A percentile compares a stretch with the other conserved stretches of the same genome.
These are phyloP conservation scores for Tanypteryx hageni DNA, from an alignment of 2,888 invertebrate species.

Conservation along the genomic window DNA sequence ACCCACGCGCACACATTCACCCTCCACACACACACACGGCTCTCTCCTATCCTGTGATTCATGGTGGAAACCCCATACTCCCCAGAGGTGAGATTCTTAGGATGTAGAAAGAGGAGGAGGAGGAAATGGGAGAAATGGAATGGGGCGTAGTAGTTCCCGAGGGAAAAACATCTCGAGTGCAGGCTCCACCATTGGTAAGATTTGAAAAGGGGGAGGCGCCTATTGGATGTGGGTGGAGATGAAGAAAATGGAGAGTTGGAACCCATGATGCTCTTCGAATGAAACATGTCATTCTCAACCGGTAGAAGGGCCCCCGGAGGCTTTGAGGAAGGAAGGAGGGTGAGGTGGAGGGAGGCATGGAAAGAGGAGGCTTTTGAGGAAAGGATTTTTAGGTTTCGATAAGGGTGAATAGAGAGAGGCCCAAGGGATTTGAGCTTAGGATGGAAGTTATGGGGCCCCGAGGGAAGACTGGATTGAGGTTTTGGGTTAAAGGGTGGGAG, in stretches of 20 bases:
- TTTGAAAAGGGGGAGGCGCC: slow-evolving; percentile 18
- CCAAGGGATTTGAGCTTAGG: background rate
- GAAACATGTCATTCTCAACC: slow-evolving; percentile 35
- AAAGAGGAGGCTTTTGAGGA: too few relatives aligned
- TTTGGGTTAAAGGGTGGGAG: slow-evolving; percentile 7
- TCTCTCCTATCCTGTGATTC: background rate
- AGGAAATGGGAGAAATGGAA: background rate
- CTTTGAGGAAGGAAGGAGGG: background rate
- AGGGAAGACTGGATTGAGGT: slow-evolving; percentile 15
- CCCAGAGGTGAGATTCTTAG: background rate
- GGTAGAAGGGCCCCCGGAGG: slow-evolving; percentile 32
- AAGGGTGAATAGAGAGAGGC: background rate
- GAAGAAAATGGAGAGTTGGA: slow-evolving; percentile 30
- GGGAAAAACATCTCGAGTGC: slow-evolving; percentile 31
- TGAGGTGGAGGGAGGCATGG: background rate
- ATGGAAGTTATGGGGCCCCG: slow-evolving; percentile 19
- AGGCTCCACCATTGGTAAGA: slow-evolving; percentile 32
- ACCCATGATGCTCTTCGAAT: slow-evolving; percentile 32
- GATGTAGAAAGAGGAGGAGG: background rate
- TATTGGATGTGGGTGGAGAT: slow-evolving; percentile 34
- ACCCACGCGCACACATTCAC: background rate
- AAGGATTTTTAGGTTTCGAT: slow-evolving; percentile 28
- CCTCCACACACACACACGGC: background rate
- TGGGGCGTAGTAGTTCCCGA: slow-evolving; percentile 21
- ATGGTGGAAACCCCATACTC: slow-evolving; percentile 21